Evolutionary conservation across 2,797 vertebrate genomes (phyloP).

Genomic region (Enteromius thamalakanensis): DNA sequence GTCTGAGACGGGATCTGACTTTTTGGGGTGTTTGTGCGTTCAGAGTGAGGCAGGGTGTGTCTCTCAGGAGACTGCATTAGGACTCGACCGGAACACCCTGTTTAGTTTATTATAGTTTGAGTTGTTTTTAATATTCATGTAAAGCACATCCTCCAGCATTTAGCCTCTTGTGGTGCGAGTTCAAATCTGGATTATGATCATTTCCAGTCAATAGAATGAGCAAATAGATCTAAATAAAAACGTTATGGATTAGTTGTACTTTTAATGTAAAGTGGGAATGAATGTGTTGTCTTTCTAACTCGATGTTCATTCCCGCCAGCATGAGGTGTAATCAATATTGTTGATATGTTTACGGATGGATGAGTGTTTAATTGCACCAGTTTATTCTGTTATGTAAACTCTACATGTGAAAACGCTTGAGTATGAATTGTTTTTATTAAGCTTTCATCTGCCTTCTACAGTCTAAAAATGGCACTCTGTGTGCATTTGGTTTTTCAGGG

Average conservation of each 20-base stretch:
- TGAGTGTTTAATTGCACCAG: neutral
- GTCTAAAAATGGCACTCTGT: neutral
- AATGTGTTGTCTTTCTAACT: neutral
- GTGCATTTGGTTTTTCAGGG: neutral
- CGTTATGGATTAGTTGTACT: neutral
- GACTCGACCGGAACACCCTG: neutral
- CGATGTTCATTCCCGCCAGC: neutral
- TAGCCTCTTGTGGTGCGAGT: accelerated
- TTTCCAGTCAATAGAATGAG: neutral
- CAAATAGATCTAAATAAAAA: neutral
- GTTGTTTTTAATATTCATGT: conserved; percentile 3
- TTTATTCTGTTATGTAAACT: neutral
- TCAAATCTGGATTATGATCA: neutral
- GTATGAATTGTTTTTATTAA: neutral
- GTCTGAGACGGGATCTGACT: neutral
- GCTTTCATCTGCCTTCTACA: neutral
- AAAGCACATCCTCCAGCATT: neutral
- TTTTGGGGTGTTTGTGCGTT: conserved; percentile 5
- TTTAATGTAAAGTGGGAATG: neutral
- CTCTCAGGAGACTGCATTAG: conserved; percentile 25
- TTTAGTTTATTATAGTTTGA: conserved; percentile 10
- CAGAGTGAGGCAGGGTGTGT: conserved; percentile 15
- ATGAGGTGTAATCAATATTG: neutral
- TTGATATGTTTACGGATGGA: neutral
- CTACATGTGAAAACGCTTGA: neutral